Evolutionary conservation across 2,888 invertebrate genomes (phyloP).

Genomic region (Calliopum simillimum): DNA sequence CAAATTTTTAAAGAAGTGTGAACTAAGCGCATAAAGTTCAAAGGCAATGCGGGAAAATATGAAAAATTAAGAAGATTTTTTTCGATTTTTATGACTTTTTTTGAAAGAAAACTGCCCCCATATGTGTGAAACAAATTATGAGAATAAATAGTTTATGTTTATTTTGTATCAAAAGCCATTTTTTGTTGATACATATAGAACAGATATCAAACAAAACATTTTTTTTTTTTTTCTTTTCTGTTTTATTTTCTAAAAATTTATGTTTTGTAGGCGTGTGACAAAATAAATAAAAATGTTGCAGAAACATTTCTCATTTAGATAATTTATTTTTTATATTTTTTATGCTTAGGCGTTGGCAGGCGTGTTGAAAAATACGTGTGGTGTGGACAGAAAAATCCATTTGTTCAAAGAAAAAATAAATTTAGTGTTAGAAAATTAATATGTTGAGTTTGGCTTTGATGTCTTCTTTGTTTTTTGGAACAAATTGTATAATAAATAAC

Average conservation of each 20-base stretch:
- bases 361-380: too few relatives aligned
- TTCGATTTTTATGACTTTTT: neutral
- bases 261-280: slow-evolving; percentile 14
- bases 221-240: neutral
- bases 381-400: too few relatives aligned
- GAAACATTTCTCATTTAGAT: neutral
- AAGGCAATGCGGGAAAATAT: neutral
- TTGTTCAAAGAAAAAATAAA: too few relatives aligned
- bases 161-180: neutral
- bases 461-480: too few relatives aligned
- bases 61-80: neutral
- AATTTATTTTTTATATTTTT: slow-evolving; percentile 10
- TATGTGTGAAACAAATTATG: neutral
- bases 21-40: neutral
- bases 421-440: too few relatives aligned
- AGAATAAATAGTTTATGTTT: slow-evolving; percentile 11
- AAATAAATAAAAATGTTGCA: slow-evolving; percentile 9
- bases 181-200: too few relatives aligned
- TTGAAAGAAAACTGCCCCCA: neutral
- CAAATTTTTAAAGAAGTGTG: neutral
- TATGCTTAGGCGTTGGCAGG: neutral
- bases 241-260: slow-evolving; percentile 3
- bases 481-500: too few relatives aligned
- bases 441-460: too few relatives aligned
- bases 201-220: too few relatives aligned